Base-by-base conservation (phyloP, 2,113 vertebrate species). In the Colinus virginianus region DNA sequence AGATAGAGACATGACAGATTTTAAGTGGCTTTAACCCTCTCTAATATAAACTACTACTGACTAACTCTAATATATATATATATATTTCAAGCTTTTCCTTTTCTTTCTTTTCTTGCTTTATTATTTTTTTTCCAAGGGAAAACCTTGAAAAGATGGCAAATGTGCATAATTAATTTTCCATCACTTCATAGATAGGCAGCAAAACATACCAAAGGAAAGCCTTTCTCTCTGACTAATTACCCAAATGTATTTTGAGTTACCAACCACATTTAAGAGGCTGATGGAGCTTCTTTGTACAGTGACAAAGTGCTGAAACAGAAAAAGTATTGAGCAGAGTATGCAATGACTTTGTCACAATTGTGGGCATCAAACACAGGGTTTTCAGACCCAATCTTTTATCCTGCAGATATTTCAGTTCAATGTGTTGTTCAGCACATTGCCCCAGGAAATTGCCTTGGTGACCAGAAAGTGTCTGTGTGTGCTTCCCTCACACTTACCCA, bases 261-360 rank as follows among this genome's bases (percentile, higher is more conserved):
- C 81, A 90, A 82, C 45, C 58, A 36, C 90, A 85, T 90, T 90
- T 83, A 85, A 94, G 95, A 96, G 79, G 77, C 85, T 96, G 93
- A 87, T 83, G 96, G 71, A 66, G 49, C 76, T 71, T 83, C 93
- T 93, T 91, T 97, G 75, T 96, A 95, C 43, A 78, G 51, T 66
- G 75, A 83, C 78, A 91, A 93, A 89, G 70, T 94, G 55, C 83
- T 96, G 82, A 86, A 96, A 96, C 87, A 94, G 86, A 96, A 94
- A 74, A 93, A 72, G 63, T 72, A 92, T 95, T 88, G 84, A 83
- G 42, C 67, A 59, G 81, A 92, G 58, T 92, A 78, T 90, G 93
- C 88, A 87, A 94, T 84, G 94, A 95, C 91, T 97, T 95, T 95
- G 87, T 95, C 81, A 96, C 92, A 90, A 78, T 90, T 95, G 84